Conservation (phyloP, 2,113 vertebrate genomes). For the Pipra filicauda region DNA sequence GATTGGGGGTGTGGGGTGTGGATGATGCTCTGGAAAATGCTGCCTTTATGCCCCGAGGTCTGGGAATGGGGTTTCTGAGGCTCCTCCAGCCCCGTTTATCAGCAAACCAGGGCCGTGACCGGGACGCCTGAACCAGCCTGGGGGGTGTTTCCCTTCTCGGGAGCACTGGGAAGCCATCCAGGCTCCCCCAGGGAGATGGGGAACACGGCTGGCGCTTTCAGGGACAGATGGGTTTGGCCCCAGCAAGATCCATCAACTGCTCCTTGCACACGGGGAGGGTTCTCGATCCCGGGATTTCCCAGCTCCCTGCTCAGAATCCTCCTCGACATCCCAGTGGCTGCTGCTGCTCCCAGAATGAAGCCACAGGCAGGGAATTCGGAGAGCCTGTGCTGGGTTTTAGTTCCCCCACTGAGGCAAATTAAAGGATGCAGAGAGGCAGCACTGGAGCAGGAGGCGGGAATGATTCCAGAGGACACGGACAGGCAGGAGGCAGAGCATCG, state of each 20-base stretch:
- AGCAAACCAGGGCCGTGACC: background rate
- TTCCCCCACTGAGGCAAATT: slow-evolving; percentile 4
- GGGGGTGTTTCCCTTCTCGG: accelerated
- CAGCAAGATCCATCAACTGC: background rate
- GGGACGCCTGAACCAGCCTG: background rate
- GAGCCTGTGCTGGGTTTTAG: background rate
- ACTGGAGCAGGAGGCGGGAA: background rate
- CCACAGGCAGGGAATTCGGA: background rate
- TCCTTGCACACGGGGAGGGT: accelerated
- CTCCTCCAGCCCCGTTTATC: background rate
- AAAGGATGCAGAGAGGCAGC: background rate
- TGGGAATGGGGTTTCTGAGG: background rate
- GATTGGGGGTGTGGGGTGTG: background rate
- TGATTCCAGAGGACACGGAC: accelerated
- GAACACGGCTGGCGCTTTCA: accelerated
- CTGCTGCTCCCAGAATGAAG: background rate
- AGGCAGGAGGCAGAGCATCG: background rate
- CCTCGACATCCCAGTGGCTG: background rate
- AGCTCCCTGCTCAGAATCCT: background rate
- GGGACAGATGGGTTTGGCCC: too few relatives aligned
- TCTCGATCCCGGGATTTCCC: background rate
- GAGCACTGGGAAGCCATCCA: accelerated
- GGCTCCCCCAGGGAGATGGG: accelerated
- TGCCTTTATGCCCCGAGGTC: background rate
- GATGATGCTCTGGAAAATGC: background rate